Conservation (phyloP, 53 echinoderm and acorn worm species). For the Arbacia lixula region DNA sequence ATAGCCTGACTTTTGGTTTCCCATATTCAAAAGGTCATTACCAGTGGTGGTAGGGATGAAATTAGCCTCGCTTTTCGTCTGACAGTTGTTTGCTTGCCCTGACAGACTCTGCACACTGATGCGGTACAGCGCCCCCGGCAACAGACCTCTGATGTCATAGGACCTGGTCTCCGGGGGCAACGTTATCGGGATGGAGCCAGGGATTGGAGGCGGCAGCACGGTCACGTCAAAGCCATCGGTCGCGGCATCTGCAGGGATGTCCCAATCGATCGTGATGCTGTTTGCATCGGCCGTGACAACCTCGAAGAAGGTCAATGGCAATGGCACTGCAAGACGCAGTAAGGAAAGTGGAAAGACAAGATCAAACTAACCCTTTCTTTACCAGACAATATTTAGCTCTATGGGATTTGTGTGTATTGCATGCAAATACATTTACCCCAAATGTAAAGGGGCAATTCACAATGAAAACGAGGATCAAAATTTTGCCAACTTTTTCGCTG, state of each 20-base stretch:
- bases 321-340: too few species aligned
- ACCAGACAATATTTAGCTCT: too few species aligned
- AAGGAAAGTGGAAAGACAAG: too few species aligned
- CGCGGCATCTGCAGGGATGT: conserved; percentile 3
- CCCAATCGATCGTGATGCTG: not conserved
- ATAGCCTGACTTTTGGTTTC: too few species aligned
- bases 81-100: conserved; percentile 16
- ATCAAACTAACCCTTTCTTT: too few species aligned
- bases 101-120: conserved; percentile 12
- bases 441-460: too few species aligned
- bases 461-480: too few species aligned
- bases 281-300: not conserved
- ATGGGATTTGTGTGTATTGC: too few species aligned
- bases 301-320: not conserved
- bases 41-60: conserved; percentile 2
- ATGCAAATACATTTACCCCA: too few species aligned
- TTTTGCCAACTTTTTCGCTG: too few species aligned
- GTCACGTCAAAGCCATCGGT: conserved; percentile 12
- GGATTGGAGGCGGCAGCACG: conserved; percentile 19
- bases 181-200: not conserved
- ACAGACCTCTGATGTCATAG: not conserved
- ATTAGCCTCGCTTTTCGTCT: not conserved
- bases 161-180: not conserved
- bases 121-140: not conserved
- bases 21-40: too few species aligned